These are phyloP conservation scores for Tragelaphus buxtoni DNA, from an alignment of 2,113 vertebrate species.

Conservation along the genomic window DNA sequence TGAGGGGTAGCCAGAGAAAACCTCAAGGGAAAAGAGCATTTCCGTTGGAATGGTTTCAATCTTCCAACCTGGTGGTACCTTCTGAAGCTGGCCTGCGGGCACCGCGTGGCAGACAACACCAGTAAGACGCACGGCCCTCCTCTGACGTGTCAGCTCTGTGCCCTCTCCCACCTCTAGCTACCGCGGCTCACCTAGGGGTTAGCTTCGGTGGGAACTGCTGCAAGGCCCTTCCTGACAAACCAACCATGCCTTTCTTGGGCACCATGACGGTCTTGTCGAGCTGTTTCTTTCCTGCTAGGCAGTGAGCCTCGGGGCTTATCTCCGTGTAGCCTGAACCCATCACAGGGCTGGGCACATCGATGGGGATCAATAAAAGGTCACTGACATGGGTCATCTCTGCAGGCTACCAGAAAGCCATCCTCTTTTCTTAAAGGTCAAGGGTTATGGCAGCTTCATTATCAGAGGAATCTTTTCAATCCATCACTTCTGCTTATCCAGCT, in stretches of 20 bases:
- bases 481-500: background rate
- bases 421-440: too few species aligned
- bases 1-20: conserved; percentile 67
- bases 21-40: conserved; percentile 40
- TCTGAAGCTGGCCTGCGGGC: background rate
- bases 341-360: too few species aligned
- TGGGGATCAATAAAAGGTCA: too few species aligned
- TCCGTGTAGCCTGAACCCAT: too few species aligned
- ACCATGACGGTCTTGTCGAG: accelerated
- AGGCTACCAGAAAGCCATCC: too few species aligned
- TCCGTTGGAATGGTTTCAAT: background rate
- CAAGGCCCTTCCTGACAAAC: background rate
- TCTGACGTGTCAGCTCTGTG: accelerated
- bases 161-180: background rate
- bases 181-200: background rate
- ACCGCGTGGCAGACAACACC: background rate
- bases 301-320: too few species aligned
- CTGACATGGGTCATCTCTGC: too few species aligned
- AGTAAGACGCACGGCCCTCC: background rate
- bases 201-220: background rate
- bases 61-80: background rate
- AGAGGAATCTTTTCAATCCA: background rate
- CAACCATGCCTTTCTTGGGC: too few species aligned
- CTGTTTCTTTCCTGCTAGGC: background rate
- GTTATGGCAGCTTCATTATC: background rate